Base-by-base conservation (phyloP, 1,140 invertebrate genomes). In the Conopomorpha cramerella region DNA sequence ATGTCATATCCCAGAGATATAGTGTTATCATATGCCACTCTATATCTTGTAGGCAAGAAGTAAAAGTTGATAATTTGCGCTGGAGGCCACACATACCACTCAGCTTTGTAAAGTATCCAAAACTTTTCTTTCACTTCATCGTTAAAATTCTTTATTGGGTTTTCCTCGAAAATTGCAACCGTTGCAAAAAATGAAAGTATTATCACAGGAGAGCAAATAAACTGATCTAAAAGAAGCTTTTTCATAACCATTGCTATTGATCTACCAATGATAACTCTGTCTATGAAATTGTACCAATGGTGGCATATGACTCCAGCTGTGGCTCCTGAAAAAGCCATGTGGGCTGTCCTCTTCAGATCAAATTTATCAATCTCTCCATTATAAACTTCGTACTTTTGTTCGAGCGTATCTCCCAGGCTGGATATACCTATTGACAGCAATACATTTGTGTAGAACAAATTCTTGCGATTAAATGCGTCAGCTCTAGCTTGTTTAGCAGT, bases 1-100 rank as follows among this genome's bases (percentile, higher is more conserved):
- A 90, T 74, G 65, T 96, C 93, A 77, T 93, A 95, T 4, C 90
- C 87, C 45, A 95, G 77, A 12, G 91, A 93, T 53, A 95, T 87
- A 11, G 84, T 83, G 64, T 90, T 95, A 56, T 95, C 93, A 72
- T 93, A 95, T 3, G 93, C 68, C 4, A 95, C 89, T 51, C 93
- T 79, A 62, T 86, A 96, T 49, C 78, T 84, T 1, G 84, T 85
- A 10, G 92, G 90, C 37, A 96, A 62, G 53, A 91, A 84, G 64
- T 88, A 92, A 76, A 96, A 96, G 67, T 95, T 95, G 8, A 70
- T 55, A n/a, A 70, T 45, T 38, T 66, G 62, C 49, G 88, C 87
- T 3, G 87, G 86, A n/a, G 89, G 88, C 87, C 88, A 91, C 19
- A 91, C 77, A 2, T 88, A 36, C 86, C 87, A 90, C 57, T 91